Percentiles rank a stretch among this genome's conserved stretches.
These are phyloP conservation scores for Trichopria drosophilae DNA, from an alignment of 2,888 invertebrate species.

Conservation along the genomic window DNA sequence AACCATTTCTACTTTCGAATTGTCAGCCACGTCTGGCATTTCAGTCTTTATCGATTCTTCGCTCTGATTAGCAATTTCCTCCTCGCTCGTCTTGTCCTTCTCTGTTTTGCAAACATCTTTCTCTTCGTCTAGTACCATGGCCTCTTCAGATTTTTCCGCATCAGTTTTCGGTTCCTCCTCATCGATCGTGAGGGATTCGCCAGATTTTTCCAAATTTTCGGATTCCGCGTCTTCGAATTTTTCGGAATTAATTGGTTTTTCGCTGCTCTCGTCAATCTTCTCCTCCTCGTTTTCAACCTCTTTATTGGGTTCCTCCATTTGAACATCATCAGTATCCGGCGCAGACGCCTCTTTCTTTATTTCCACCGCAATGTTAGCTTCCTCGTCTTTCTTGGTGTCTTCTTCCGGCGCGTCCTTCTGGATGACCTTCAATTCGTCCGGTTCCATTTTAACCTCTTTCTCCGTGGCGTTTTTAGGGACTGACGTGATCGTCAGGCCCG, in stretches of 20 bases:
- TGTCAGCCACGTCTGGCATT: slow-evolving; percentile 4
- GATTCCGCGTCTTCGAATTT: no score
- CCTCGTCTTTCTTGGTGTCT: slow-evolving; percentile 47
- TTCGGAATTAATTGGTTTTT: slow-evolving; percentile 30
- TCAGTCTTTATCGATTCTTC: not conserved
- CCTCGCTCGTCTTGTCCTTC: slow-evolving; percentile 25
- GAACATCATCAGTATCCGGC: slow-evolving; percentile 29
- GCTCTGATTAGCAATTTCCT: slow-evolving; percentile 4
- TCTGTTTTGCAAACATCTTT: slow-evolving; percentile 23
- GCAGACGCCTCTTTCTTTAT: slow-evolving; percentile 36
- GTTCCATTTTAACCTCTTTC: slow-evolving; percentile 40
- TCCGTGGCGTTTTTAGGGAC: slow-evolving; percentile 45
- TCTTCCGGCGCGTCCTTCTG: slow-evolving; percentile 48
- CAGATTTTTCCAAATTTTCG: slow-evolving; percentile 27
- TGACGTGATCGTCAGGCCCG: slow-evolving; percentile 52
- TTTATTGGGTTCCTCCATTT: slow-evolving; percentile 38
- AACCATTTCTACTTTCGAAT: slow-evolving; percentile 26
- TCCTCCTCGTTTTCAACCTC: slow-evolving; percentile 38
- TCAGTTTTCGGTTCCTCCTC: slow-evolving; percentile 14
- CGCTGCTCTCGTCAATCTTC: no score
- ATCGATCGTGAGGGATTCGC: slow-evolving; percentile 12
- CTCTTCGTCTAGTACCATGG: slow-evolving; percentile 29
- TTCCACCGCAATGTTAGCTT: slow-evolving; percentile 39
- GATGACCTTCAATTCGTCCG: slow-evolving; percentile 43
- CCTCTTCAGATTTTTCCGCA: slow-evolving; percentile 35